A percentile compares a stretch with the other conserved stretches of the same genome.
Conservation (phyloP, 2,888 invertebrate genomes). For the Minunthozetes semirufus region DNA sequence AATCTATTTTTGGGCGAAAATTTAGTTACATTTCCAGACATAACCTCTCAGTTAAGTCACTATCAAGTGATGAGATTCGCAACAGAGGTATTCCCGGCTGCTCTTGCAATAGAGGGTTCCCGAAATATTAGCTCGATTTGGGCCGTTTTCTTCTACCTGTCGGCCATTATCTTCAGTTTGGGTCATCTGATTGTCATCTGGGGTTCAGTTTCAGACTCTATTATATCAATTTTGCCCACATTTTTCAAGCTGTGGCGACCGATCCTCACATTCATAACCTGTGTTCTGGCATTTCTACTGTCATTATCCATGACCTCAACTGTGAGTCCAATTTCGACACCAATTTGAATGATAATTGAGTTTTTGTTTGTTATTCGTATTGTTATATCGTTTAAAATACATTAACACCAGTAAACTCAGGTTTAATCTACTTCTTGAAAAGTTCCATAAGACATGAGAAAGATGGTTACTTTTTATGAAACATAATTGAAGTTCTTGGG, state of each 20-base stretch:
- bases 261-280: slow-evolving; percentile 73
- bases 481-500: too few species aligned
- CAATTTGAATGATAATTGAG: too few species aligned
- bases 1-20: slow-evolving; percentile 40
- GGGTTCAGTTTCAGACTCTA: slow-evolving; percentile 80
- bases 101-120: slow-evolving; percentile 67
- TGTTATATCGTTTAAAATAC: background rate
- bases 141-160: slow-evolving; percentile 77
- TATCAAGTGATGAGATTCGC: slow-evolving; percentile 76
- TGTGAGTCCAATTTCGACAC: slow-evolving; percentile 53
- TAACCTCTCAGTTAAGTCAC: slow-evolving; percentile 41
- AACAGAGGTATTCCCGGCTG: slow-evolving; percentile 83
- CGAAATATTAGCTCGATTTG: slow-evolving; percentile 75
- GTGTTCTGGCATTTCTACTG: slow-evolving; percentile 66
- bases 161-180: slow-evolving; percentile 74
- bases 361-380: background rate
- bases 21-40: slow-evolving; percentile 35
- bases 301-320: slow-evolving; percentile 82
- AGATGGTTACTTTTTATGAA: too few species aligned
- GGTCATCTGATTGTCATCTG: slow-evolving; percentile 78
- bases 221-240: slow-evolving; percentile 69
- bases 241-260: slow-evolving; percentile 70
- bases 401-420: background rate
- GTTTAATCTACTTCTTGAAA: too few species aligned
- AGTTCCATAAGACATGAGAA: too few species aligned